phyloP scores from a whole-genome alignment of 2,113 vertebrate genomes.

The Siphamia tubifer region DNA sequence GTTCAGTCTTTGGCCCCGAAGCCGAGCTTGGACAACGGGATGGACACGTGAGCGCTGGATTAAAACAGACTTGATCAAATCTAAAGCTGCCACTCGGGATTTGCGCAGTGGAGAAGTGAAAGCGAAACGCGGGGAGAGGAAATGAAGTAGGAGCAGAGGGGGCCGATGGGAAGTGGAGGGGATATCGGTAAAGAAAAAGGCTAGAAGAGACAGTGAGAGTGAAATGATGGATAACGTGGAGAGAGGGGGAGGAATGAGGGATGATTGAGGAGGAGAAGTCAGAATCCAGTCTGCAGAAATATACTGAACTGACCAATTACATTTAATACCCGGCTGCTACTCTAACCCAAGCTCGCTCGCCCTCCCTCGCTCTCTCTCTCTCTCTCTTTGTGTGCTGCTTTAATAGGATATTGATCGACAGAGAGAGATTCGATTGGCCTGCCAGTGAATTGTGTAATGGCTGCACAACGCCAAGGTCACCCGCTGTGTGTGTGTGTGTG shows the following conservation, averaged over 20 bases:
- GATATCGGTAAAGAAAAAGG: no score
- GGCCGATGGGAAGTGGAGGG: no score
- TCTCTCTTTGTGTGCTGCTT: conserved; percentile 77
- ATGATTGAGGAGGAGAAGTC: conserved; percentile 30
- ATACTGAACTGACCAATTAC: conserved; percentile 55
- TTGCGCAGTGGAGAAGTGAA: not conserved
- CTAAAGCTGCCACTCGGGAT: no score
- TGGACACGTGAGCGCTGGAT: no score
- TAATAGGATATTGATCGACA: conserved; percentile 99
- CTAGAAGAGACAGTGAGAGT: not conserved
- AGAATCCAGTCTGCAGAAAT: conserved; percentile 30
- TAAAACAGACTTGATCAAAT: no score
- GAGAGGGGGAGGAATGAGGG: not conserved
- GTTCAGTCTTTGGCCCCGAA: no score
- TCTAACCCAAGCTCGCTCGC: conserved; percentile 25
- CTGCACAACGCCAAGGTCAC: conserved; percentile 94
- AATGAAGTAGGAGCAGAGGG: not conserved
- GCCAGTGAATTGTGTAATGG: conserved; percentile 95
- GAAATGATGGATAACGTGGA: not conserved
- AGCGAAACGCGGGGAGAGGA: not conserved
- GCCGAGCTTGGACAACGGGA: no score
- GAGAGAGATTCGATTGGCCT: conserved; percentile 92
- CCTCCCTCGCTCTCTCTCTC: conserved; percentile 14
- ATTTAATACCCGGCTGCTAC: conserved; percentile 43
- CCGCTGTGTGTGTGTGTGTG: conserved; percentile 35